A percentile compares a stretch with the other conserved stretches of the same genome.
Evolutionary conservation across 2,888 invertebrate genomes (phyloP).

Genomic region (Platycnemis pennipes): DNA sequence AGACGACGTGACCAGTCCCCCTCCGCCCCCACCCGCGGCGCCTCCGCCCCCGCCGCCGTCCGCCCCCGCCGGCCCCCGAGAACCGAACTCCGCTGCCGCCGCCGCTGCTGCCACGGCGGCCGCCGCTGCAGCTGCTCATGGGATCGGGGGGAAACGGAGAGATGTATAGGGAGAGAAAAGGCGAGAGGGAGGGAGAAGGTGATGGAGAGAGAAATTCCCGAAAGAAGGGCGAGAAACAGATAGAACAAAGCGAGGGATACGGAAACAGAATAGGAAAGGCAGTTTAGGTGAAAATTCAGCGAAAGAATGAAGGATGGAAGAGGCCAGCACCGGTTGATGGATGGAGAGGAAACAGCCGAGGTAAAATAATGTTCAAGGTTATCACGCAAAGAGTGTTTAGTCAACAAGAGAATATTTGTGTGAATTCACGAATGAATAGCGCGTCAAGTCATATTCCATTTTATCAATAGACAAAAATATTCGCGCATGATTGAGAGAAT

Average conservation of each 20-base stretch:
- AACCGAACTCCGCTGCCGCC: conserved; percentile 49
- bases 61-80: conserved; percentile 7
- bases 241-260: too few species aligned
- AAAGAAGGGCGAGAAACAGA: background rate
- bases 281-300: too few species aligned
- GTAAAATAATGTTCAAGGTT: background rate
- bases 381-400: too few species aligned
- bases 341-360: background rate
- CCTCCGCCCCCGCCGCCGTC: conserved; percentile 17
- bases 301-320: too few species aligned
- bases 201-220: background rate
- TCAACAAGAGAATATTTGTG: too few species aligned
- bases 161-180: background rate
- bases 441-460: too few species aligned
- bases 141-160: background rate
- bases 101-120: conserved; percentile 59
- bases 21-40: background rate
- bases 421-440: too few species aligned
- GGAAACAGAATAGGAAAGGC: too few species aligned
- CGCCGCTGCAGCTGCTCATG: conserved; percentile 25
- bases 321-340: too few species aligned
- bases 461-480: too few species aligned
- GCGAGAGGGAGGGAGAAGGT: background rate
- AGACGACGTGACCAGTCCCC: conserved; percentile 43
- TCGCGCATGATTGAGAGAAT: too few species aligned